These are phyloP conservation scores for Eciton burchellii DNA, from an alignment of 1,140 invertebrate species.

Conservation along the genomic window DNA sequence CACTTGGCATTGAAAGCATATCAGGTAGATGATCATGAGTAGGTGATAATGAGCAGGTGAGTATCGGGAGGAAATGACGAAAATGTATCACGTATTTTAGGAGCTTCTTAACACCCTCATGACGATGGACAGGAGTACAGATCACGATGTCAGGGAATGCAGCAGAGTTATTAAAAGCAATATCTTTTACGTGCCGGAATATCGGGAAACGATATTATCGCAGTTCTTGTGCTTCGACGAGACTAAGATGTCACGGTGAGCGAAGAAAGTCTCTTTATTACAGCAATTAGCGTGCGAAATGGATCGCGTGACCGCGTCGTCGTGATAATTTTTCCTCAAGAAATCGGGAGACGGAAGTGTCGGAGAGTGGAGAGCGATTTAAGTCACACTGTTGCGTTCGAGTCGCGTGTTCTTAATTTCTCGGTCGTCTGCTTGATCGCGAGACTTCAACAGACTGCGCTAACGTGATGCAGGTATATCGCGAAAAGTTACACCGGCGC, in stretches of 20 bases:
- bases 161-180: constrained; percentile 95
- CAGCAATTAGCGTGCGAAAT: neutral
- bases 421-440: neutral
- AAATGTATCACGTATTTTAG: constrained; percentile 76
- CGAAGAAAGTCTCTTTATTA: constrained; percentile 58
- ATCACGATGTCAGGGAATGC: constrained; percentile 90
- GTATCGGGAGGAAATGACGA: constrained; percentile 57
- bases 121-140: constrained; percentile 91
- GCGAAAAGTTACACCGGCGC: constrained; percentile 39
- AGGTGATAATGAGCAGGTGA: neutral
- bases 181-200: constrained; percentile 97
- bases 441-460: constrained; percentile 22
- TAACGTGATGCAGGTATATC: constrained; percentile 28
- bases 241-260: constrained; percentile 93
- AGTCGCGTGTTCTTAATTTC: no score
- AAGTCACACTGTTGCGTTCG: neutral
- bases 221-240: constrained; percentile 94
- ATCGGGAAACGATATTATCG: constrained; percentile 94
- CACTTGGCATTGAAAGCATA: constrained; percentile 92
- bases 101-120: constrained; percentile 91
- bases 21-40: constrained; percentile 84
- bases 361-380: neutral
- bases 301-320: neutral
- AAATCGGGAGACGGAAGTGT: neutral
- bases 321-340: neutral